Base-by-base conservation (phyloP, 23 tunicate genomes). In the Styela clava region DNA sequence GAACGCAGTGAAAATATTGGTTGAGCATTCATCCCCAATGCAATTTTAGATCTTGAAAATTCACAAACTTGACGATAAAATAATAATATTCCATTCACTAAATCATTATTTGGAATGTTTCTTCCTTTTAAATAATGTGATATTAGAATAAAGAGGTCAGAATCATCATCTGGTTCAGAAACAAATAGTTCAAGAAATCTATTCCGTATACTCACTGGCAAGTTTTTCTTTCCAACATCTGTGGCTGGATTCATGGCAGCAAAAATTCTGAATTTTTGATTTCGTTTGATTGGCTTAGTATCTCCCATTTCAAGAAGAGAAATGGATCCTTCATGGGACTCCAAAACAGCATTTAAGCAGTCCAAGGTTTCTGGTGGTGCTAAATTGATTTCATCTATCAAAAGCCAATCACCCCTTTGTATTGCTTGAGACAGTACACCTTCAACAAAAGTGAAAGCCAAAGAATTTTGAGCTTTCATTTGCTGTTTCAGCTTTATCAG, bases 231-330 rank as follows among this genome's bases (percentile, higher is more conserved):
- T 0, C 95, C 99, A 35, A 89, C 91, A 86, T 95, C 99, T 23
- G 91, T 95, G 2, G 99, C 96, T 28, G 99, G 99, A 64, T 95
- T 95, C 99, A 95, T 95, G 0, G 99, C 95, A 23, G 91, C 99
- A 84, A 95, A 95, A 2, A 95, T 9, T 24, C 98, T 62, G 64
- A 93, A 93, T 3, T 93, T 70, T 28, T 72, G 74, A 72, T 93
- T 89, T 84, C 98, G 64, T 51, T 61, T 76, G 12, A 93, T 86
- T 1, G 98, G 98, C 74, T 93, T 93, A 1, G 98, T 78, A 67
- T 93, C 98, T 44, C 98, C 98, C 20, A 82, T 62, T 78, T 93
- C 98, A 79, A 93, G 31, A 74, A 93, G 82, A 32, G 86, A 85
- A 70, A 93, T 77, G 16, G 98, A 93, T 9, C 98, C 98, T 44